Conservation (phyloP, 2,797 vertebrate genomes). For the Fundulus diaphanus region DNA sequence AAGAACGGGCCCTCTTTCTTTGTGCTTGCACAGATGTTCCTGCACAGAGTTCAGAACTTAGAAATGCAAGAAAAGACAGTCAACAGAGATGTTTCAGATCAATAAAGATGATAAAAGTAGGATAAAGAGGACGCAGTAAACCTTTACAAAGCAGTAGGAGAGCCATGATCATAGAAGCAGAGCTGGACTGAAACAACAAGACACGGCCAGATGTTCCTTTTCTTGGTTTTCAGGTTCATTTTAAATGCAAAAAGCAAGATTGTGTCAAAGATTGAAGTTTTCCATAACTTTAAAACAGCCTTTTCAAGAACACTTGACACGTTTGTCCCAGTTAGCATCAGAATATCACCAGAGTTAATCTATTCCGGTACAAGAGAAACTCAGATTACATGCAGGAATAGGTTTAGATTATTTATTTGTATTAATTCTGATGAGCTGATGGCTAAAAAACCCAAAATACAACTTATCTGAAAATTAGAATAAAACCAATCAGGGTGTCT, state of each 20-base stretch:
- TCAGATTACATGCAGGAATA: too few relatives aligned
- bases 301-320: too few relatives aligned
- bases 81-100: constrained; percentile 65
- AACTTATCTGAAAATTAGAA: neutral
- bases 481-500: neutral
- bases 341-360: too few relatives aligned
- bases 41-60: constrained; percentile 44
- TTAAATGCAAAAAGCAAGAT: constrained; percentile 48
- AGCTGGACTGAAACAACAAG: neutral
- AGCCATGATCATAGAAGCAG: neutral
- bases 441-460: too few relatives aligned
- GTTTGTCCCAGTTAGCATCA: too few relatives aligned
- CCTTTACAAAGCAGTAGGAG: constrained; percentile 24
- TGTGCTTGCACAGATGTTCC: constrained; percentile 76
- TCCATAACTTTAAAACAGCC: neutral
- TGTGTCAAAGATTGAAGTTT: neutral
- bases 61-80: constrained; percentile 44
- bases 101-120: constrained; percentile 65
- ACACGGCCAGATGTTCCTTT: constrained; percentile 66
- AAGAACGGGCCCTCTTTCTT: constrained; percentile 59
- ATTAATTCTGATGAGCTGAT: neutral
- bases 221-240: constrained; percentile 46
- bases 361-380: too few relatives aligned
- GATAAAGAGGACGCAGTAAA: constrained; percentile 44
- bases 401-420: neutral